A percentile compares a stretch with the other conserved stretches of the same genome.
phyloP scores from a whole-genome alignment of 2,888 invertebrate genomes.

The Sminthurides aquaticus region DNA sequence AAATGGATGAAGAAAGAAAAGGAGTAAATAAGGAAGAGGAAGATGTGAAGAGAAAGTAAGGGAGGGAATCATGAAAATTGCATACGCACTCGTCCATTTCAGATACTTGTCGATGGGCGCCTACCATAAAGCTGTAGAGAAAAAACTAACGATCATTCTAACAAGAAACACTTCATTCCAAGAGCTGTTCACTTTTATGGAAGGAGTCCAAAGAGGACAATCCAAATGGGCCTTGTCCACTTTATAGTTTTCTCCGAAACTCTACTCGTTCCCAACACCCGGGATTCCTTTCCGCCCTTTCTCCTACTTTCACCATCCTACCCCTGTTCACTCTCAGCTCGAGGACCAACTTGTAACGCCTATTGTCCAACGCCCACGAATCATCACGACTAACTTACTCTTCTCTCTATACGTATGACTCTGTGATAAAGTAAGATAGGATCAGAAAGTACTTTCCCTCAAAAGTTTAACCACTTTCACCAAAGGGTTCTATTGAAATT shows the following conservation, averaged over 20 bases:
- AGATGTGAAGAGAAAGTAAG: background rate
- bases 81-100: background rate
- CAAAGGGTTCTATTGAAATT: too few relatives aligned
- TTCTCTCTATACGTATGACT: too few relatives aligned
- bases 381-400: too few relatives aligned
- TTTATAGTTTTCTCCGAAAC: background rate
- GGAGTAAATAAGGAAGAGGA: background rate
- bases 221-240: slow-evolving; percentile 7
- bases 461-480: too few relatives aligned
- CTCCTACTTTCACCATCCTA: too few relatives aligned
- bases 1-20: background rate
- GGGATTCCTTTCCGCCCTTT: too few relatives aligned
- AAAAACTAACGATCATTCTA: background rate
- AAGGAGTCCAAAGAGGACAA: slow-evolving; percentile 5
- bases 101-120: background rate
- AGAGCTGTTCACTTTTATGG: slow-evolving; percentile 5
- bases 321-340: too few relatives aligned
- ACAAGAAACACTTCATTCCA: background rate
- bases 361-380: too few relatives aligned
- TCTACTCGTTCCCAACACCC: background rate
- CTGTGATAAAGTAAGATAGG: too few relatives aligned
- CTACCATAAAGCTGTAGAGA: background rate
- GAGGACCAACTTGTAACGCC: too few relatives aligned
- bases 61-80: background rate
- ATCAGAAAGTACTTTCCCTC: too few relatives aligned